Evolutionary conservation across 2,888 invertebrate genomes (phyloP).

Genomic region (Drosophila anceps): DNA sequence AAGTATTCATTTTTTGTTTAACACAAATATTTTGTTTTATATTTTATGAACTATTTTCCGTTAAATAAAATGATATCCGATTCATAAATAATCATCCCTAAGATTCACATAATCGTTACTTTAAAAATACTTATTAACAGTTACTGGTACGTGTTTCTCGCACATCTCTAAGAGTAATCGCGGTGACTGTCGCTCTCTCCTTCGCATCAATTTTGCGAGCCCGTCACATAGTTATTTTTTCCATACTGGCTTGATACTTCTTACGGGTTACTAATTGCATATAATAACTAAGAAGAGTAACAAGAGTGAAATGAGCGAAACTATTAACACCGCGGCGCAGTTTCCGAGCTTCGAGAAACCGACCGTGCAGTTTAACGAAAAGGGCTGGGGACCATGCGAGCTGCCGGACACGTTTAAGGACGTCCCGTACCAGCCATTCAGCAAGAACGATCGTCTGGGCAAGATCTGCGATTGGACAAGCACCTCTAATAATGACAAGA

Average conservation of each 20-base stretch:
- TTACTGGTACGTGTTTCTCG: background rate
- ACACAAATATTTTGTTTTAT: no score
- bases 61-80: background rate
- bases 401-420: constrained; percentile 90
- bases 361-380: constrained; percentile 84
- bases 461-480: constrained; percentile 99
- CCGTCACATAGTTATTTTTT: constrained; percentile 38
- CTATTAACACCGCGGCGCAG: constrained; percentile 79
- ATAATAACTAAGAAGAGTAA: constrained; percentile 24
- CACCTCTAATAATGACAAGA: constrained; percentile 96
- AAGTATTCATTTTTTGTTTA: background rate
- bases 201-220: constrained; percentile 54
- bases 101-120: background rate
- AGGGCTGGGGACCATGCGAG: constrained; percentile 99
- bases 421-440: constrained; percentile 98
- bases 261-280: constrained; percentile 19
- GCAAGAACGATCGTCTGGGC: constrained; percentile 98
- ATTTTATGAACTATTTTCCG: background rate
- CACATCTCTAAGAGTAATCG: constrained; percentile 54
- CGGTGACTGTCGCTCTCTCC: constrained; percentile 33
- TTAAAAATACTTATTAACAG: constrained; percentile 9
- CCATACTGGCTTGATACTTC: constrained; percentile 27
- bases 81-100: background rate
- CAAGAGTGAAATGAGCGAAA: constrained; percentile 76
- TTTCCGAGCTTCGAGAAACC: constrained; percentile 84